Evolutionary conservation across 2,888 invertebrate species (phyloP), one percentile per base, ranked within the genome.

Genomic region (Aromia moschata): DNA sequence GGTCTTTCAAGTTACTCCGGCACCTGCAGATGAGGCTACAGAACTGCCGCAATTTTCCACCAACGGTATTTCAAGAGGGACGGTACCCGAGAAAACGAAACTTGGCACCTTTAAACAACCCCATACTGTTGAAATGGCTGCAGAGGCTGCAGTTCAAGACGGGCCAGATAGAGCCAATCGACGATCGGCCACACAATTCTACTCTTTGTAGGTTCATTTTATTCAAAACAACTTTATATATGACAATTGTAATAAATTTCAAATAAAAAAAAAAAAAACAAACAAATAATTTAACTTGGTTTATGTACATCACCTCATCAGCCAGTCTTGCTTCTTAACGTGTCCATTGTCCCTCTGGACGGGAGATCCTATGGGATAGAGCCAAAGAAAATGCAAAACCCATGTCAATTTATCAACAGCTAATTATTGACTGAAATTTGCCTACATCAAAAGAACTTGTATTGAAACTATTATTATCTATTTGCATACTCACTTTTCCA

Each of bases 101-200:
- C 65, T 81, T 11, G 80, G 63, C 54, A 67, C 78, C 80, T 12
- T 70, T 79, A 45, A 75, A 78, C 64, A 85, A 85, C 60, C 84
- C 86, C 1, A 82, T 87, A 16, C 80, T 90, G 15, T 79, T 90
- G 1, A 89, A 92, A 69, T 96, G 97, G 91, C 84, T 99, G 55
- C 94, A 96, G 80, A 86, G 96, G 46, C 85, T 98, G 61, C 94
- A 98, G 78, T 96, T 98, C 78, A 98, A 98, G 84, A 96, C 99
- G 91, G 96, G 96, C 2, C 98, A 98, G 83, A 92, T 97, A 53
- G 98, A 99, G 82, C 83, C 95, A 96, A 80, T 93, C 94, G 1
- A 93, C 94, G 0, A 91, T n/a, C 92, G 49, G 94, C 92, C n/a
- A 93, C 93, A 4, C 94, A 94, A 77, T 94, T 95, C 81, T 95